Evolutionary conservation across 2,888 invertebrate species (phyloP), one percentile per base, ranked within the genome.

Genomic region (Nycteola revayana): DNA sequence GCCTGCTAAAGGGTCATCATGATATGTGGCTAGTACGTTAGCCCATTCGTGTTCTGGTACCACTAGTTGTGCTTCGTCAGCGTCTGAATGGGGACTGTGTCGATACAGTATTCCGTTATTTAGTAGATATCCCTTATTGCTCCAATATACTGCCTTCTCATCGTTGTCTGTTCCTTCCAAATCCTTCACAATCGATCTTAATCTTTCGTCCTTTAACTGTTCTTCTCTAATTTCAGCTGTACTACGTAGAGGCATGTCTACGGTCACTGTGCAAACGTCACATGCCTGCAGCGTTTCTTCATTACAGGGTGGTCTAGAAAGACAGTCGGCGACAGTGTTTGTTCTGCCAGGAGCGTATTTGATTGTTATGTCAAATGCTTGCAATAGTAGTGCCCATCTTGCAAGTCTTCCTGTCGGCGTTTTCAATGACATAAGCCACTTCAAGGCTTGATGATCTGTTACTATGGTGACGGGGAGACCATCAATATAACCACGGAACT

Each of bases 51-150:
- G 38, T 22, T 23, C 8, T 3, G 48, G 42, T 0, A 42, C 38
- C 0, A 50, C 28, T 1, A 48, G 21, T 17, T 41, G 43, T 8
- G 32, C 26, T 1, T 29, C 25, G 2, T 47, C 47, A 0, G 4
- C 2, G 0, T 40, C 42, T 0, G 27, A n/a, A 11, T 34, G 25
- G 3, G 34, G 33, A 7, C 29, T 5, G 5, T 23, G 18, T 1
- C 43, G 5, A 9, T 47, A 40, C 10, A 43, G 11, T 4, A 47
- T 1, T 0, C 43, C 47, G n/a, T 40, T 34, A 21, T 34, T 40
- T 29, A 47, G 29, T 0, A 35, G 0, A 9, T 43, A 47, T 1
- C 40, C 37, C 25, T 43, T 43, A 6, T 32, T 30, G 9, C 27
- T 27, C 41, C 49, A 41, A 2, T 41, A 36, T 1, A 1, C 3